phyloP scores from a whole-genome alignment of 2,113 vertebrate species.

The Alexandromys fortis region DNA sequence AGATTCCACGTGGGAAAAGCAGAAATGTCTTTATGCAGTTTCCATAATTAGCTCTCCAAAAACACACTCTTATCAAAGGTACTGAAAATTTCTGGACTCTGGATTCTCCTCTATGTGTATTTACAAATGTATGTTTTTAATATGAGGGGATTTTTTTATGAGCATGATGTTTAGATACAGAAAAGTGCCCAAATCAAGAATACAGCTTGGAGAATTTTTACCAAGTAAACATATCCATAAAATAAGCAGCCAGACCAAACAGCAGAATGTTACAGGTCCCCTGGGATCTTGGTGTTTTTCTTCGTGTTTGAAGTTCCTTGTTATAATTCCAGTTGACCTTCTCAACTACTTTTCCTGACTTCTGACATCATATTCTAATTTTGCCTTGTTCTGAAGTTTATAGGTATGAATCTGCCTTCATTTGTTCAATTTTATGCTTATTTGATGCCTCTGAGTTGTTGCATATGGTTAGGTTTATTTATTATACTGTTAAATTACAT shows the following conservation, averaged over 20 bases:
- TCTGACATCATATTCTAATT: neutral
- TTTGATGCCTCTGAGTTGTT: neutral
- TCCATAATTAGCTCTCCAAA: conserved; percentile 12
- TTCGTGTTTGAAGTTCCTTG: neutral
- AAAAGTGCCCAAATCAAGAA: neutral
- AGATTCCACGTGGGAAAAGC: neutral
- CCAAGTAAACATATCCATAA: neutral
- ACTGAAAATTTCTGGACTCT: conserved; percentile 29
- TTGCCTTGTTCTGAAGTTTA: conserved; percentile 34
- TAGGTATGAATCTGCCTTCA: conserved; percentile 29
- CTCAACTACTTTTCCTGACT: conserved; percentile 25
- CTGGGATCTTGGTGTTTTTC: neutral
- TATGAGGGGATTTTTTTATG: neutral
- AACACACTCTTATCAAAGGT: neutral
- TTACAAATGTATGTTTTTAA: conserved; percentile 2
- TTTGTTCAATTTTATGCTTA: neutral
- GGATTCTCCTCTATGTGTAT: neutral
- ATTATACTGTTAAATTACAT: neutral
- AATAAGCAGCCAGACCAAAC: neutral
- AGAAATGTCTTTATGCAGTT: neutral
- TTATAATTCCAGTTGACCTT: neutral
- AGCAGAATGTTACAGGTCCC: neutral
- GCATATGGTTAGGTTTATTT: neutral
- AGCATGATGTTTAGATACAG: neutral
- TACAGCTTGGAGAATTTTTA: conserved; percentile 15